Evolutionary conservation across 2,797 vertebrate genomes (phyloP), one percentile per base, ranked within the genome.

Genomic region (Galaxias olidus): DNA sequence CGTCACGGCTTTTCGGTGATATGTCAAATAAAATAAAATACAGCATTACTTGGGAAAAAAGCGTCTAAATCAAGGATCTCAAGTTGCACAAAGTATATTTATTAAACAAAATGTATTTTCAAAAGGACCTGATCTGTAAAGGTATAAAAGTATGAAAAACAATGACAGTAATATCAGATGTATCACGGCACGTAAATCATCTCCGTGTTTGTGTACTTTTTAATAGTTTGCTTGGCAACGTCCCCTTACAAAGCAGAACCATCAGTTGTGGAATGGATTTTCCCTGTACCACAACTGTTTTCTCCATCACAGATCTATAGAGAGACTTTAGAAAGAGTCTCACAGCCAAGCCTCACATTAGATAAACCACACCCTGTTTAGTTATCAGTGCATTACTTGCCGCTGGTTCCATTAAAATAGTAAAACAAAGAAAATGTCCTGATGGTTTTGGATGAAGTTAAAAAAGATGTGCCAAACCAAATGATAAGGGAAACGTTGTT

Each of bases 401-500:
- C n/a, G n/a, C n/a, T n/a, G n/a, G n/a, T n/a, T 59, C 75, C 57
- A 70, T 72, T 64, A 63, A 66, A 74, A 61, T 41, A 47, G 43
- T 72, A 56, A 58, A 69, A 65, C 40, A 70, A 47, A 60, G 50
- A 59, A 12, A 57, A 47, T 74, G 66, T 48, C 45, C 66, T 9
- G 4, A 51, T 45, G 59, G n/a, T n/a, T 55, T 8, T 12, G 7
- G 66, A 70, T 19, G 50, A 69, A 75, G 78, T 73, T 2, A n/a
- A 6, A 30, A 6, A 30, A 30, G 30, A 30, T 6, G 30, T 63
- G 11, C 54, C 58, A 73, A 64, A 58, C 58, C 46, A 55, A 76
- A 74, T 68, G 66, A 76, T 68, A 74, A 64, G 63, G 44, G 46
- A 47, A 61, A 68, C 20, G 59, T 73, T 65, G 73, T 14, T 30